Evolutionary conservation across 2,888 invertebrate species (phyloP).

Genomic region (Biston betularia): DNA sequence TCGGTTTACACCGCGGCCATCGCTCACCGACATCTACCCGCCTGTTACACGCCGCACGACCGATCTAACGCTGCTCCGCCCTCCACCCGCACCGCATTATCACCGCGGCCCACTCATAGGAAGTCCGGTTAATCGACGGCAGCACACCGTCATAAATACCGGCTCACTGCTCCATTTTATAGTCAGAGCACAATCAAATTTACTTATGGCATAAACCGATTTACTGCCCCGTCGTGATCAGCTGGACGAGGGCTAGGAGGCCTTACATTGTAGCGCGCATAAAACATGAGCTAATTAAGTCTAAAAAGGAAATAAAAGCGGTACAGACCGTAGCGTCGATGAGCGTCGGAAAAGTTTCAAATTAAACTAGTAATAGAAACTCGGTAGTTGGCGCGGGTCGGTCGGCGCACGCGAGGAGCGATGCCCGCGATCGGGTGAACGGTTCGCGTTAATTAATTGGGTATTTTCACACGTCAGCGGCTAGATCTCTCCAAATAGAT

Average conservation of each 20-base stretch:
- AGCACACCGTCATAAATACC: conserved; percentile 53
- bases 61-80: conserved; percentile 42
- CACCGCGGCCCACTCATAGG: conserved; percentile 47
- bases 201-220: conserved; percentile 56
- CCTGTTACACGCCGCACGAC: conserved; percentile 26
- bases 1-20: conserved; percentile 71
- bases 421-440: conserved; percentile 68
- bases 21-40: conserved; percentile 64
- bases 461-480: conserved; percentile 86
- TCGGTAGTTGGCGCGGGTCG: conserved; percentile 61
- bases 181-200: conserved; percentile 56
- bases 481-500: conserved; percentile 85
- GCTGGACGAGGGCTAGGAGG: conserved; percentile 42
- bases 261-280: conserved; percentile 29
- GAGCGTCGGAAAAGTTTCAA: conserved; percentile 55
- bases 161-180: conserved; percentile 54
- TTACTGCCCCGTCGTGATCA: conserved; percentile 52
- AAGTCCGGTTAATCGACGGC: conserved; percentile 34
- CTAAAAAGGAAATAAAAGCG: conserved; percentile 31
- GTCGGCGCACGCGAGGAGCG: conserved; percentile 75
- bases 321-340: conserved; percentile 44
- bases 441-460: conserved; percentile 85
- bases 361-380: conserved; percentile 65
- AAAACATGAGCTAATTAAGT: conserved; percentile 28
- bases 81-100: conserved; percentile 44